Base-by-base conservation (phyloP, 2,797 vertebrate genomes). In the Enteromius unitaeniatus region DNA sequence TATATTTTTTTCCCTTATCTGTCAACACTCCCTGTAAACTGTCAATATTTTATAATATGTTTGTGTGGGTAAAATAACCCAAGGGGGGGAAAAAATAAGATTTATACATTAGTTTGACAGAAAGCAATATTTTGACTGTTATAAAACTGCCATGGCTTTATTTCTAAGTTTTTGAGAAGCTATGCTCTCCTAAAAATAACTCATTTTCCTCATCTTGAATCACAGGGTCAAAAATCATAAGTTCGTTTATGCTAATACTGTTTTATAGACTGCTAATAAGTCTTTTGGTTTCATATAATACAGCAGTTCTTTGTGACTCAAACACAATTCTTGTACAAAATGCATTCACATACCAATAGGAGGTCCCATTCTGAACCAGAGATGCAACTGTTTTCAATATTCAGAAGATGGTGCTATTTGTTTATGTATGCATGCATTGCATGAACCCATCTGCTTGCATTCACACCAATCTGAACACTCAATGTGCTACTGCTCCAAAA, bases 341-440 rank as follows among this genome's bases (percentile, higher is more conserved):
- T 21, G 8, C 45, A 75, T 40, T 53, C 6, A 7, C 45, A 75
- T 47, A 26, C 13, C 88, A 90, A 84, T 81, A 86, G 62, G 87
- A 84, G 84, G 87, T 84, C 84, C 81, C 89, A 90, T 91, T 93
- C 91, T 89, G 91, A 91, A 90, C 86, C 82, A 31, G 82, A 90
- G 84, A 82, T 91, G 89, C 86, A 87, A 79, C 88, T 89, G 90
- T 92, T 93, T 93, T 93, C 88, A 88, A 87, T 92, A 94, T 94
- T 94, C 94, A 92, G 93, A 93, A 93, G 93, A 94, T 91, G 93
- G 91, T 92, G 91, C 92, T 93, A 92, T 94, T 94, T 94, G 91
- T 95, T 94, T 94, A 93, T 93, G 91, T 92, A 93, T 93, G 92
- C 91, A 92, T 92, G 91, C 89, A 92, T 89, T 93, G 92, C 91